Evolutionary conservation across 2,888 invertebrate species (phyloP).

Genomic region (Eugnorisma glareosa): DNA sequence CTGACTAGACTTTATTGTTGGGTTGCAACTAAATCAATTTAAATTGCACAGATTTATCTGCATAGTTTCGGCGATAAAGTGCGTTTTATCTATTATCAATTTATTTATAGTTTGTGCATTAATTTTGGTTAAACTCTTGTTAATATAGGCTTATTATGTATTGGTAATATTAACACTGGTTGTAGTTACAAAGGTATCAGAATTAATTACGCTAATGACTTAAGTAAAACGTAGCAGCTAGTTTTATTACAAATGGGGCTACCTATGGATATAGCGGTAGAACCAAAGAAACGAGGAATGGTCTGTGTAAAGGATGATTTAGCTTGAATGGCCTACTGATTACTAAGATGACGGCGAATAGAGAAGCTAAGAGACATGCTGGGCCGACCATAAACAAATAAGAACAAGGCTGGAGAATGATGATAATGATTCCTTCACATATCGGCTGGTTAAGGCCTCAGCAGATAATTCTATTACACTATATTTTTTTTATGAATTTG

Average conservation of each 20-base stretch:
- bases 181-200: conserved; percentile 8
- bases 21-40: conserved; percentile 57
- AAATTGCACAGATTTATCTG: conserved; percentile 56
- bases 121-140: conserved; percentile 21
- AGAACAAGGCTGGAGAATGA: background rate
- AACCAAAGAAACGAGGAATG: background rate
- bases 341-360: background rate
- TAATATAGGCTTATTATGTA: conserved; percentile 17
- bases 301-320: background rate
- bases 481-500: background rate
- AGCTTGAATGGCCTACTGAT: background rate
- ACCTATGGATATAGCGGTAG: background rate
- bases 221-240: background rate
- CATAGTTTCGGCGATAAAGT: conserved; percentile 49
- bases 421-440: background rate
- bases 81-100: conserved; percentile 49
- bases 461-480: background rate
- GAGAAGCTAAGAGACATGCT: background rate
- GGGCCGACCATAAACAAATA: background rate
- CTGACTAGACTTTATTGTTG: conserved; percentile 45
- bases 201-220: background rate
- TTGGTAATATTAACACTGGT: background rate
- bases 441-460: background rate
- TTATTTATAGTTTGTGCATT: conserved; percentile 36
- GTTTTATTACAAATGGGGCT: background rate